A percentile compares a stretch with the other conserved stretches of the same genome.
phyloP scores from a whole-genome alignment of 2,113 vertebrate genomes.

The Bufo gargarizans region DNA sequence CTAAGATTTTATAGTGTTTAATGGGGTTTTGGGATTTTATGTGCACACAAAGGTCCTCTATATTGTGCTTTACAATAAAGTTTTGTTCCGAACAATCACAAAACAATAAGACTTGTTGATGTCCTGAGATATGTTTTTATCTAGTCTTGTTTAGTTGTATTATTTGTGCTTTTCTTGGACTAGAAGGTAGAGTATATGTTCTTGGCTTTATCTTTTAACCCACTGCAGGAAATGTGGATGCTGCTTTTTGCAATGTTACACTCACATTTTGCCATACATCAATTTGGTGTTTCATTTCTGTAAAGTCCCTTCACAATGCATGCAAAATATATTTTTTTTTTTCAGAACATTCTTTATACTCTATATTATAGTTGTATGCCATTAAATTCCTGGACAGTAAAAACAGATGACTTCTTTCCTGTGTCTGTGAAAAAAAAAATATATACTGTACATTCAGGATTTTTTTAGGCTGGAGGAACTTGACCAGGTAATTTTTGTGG shows the following conservation, averaged over 20 bases:
- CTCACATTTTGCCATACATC: too few species aligned
- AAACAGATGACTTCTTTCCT: too few species aligned
- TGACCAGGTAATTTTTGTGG: too few species aligned
- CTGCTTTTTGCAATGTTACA: background rate
- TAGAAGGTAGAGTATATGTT: background rate
- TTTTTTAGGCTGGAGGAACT: too few species aligned
- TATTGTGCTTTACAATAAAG: conserved; percentile 11
- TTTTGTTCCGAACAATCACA: conserved; percentile 13
- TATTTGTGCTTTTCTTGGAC: background rate
- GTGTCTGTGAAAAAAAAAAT: too few species aligned
- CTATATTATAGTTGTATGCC: too few species aligned
- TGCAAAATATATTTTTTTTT: too few species aligned
- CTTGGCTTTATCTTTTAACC: background rate
- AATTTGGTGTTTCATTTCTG: too few species aligned
- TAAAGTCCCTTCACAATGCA: too few species aligned
- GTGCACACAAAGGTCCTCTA: conserved; percentile 33
- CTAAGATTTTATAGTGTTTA: conserved; percentile 46
- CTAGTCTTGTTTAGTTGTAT: background rate
- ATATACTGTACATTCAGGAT: too few species aligned
- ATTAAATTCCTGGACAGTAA: too few species aligned
- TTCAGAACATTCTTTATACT: too few species aligned
- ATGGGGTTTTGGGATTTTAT: conserved; percentile 30
- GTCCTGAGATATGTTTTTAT: background rate
- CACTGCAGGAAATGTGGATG: background rate
- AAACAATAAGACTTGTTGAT: background rate